These are phyloP conservation scores for Solenopsis invicta DNA, from an alignment of 1,140 invertebrate genomes.

Conservation along the genomic window DNA sequence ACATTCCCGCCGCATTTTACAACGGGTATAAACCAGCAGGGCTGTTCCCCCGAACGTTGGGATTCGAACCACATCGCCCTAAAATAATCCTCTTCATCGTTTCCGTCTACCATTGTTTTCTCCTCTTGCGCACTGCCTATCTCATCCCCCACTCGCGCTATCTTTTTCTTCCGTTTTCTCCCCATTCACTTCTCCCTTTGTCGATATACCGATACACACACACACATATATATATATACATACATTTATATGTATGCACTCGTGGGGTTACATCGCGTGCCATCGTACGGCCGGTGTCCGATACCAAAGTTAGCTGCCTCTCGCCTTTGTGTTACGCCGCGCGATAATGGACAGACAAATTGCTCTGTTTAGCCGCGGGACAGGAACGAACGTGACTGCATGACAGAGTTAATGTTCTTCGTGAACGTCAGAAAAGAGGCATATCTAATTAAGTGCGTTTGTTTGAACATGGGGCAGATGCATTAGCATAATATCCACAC, in stretches of 20 bases:
- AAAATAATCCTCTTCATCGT: slow-evolving; percentile 51
- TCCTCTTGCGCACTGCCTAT: background rate
- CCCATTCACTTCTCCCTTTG: slow-evolving; percentile 2
- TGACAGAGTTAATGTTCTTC: slow-evolving; percentile 39
- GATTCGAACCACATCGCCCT: slow-evolving; percentile 20
- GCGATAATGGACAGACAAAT: slow-evolving; percentile 64
- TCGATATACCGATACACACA: background rate
- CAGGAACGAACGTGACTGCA: slow-evolving; percentile 42
- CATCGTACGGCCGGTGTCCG: slow-evolving; percentile 14
- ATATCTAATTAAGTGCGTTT: slow-evolving; percentile 30
- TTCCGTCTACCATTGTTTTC: slow-evolving; percentile 9
- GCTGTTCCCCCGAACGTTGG: slow-evolving; percentile 23
- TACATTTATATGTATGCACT: background rate
- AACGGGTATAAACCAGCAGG: slow-evolving; percentile 69
- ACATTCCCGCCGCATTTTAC: slow-evolving; percentile 76
- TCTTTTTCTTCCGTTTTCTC: slow-evolving; percentile 17
- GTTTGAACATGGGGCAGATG: background rate
- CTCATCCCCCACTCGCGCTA: background rate
- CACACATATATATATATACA: background rate
- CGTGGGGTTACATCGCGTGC: slow-evolving; percentile 23
- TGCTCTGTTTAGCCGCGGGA: slow-evolving; percentile 57
- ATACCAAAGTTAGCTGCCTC: slow-evolving; percentile 37
- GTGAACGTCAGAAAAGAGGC: slow-evolving; percentile 36
- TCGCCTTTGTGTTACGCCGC: slow-evolving; percentile 43
- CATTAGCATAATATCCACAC: background rate